Conservation (phyloP, 2,113 vertebrate genomes). For the Ceuthmochares aereus region DNA sequence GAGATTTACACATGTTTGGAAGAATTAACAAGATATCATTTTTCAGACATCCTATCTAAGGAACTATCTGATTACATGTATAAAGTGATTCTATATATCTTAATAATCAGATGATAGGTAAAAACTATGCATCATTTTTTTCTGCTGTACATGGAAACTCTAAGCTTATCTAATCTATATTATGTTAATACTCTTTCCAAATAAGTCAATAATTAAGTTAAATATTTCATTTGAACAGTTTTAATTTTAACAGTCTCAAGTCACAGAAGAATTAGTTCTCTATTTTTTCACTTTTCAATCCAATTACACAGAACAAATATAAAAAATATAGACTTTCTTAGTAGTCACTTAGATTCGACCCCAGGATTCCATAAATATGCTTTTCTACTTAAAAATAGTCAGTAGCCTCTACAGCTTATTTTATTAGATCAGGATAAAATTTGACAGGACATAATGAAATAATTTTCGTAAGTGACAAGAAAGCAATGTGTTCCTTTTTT, state of each 20-base stretch:
- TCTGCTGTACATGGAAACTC: not conserved
- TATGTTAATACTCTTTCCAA: not conserved
- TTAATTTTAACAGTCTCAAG: not conserved
- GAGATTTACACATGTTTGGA: not conserved
- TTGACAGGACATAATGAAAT: not conserved
- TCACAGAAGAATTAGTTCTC: not conserved
- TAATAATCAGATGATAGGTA: not conserved
- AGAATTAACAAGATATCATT: not conserved
- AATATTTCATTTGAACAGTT: not conserved
- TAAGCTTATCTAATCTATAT: not conserved
- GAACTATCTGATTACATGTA: accelerated
- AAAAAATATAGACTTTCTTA: not conserved
- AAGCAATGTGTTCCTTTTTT: not conserved
- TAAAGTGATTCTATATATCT: not conserved
- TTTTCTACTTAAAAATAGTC: not conserved
- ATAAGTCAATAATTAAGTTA: not conserved
- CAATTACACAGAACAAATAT: not conserved
- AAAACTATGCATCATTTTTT: not conserved
- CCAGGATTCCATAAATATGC: not conserved
- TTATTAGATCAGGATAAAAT: not conserved
- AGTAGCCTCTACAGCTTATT: not conserved
- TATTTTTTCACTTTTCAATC: not conserved
- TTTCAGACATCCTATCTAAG: not conserved
- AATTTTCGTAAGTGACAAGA: not conserved
- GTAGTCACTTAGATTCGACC: not conserved